Base-by-base conservation (phyloP, 2,113 vertebrate genomes). In the Ailurus styani region DNA sequence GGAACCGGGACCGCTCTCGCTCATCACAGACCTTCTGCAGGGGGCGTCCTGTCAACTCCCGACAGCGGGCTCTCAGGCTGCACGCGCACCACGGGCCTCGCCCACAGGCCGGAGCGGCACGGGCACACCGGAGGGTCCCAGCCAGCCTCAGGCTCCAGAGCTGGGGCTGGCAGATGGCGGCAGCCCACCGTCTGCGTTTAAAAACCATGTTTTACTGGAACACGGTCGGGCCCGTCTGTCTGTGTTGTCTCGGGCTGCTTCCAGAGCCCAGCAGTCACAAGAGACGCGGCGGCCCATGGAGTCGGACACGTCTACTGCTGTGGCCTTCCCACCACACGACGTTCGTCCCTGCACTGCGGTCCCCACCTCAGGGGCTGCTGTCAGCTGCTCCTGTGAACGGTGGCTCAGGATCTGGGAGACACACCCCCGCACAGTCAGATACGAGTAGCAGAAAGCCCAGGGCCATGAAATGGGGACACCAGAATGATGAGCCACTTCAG, bases 131-230 rank as follows among this genome's bases (percentile, higher is more conserved):
- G 27, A 75, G 91, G 42, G 12, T 68, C 15, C 5, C 5, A 0
- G 60, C 5, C 14, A 1, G 55, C 12, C 5, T 11, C 64, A 5
- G 6, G 66, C 45, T 25, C 18, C 45, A 75, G 6, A n/a, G 66
- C 47, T 34, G 15, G 15, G n/a, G 1, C 23, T 23, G 18, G 37
- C 31, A 15, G 66, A 17, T 0, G 7, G 27, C 8, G 1, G 47
- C n/a, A 18, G 52, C 45, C 23, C 34, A 9, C 40, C 2, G 9
- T 18, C 37, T 23, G 40, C 52, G 11, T 70, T 13, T 4, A 37
- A 52, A 85, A 50, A 17, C 45, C 15, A 29, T 2, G 0, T 60
- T 60, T 29, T n/a, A 3, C 2, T 27, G 25, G 47, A 45, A 47
- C 27, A 42, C 25, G 47, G 31, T 40, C 62, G 27, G 0, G 0